Conservation (phyloP, 1,140 invertebrate genomes). For the Nymphalis io region DNA sequence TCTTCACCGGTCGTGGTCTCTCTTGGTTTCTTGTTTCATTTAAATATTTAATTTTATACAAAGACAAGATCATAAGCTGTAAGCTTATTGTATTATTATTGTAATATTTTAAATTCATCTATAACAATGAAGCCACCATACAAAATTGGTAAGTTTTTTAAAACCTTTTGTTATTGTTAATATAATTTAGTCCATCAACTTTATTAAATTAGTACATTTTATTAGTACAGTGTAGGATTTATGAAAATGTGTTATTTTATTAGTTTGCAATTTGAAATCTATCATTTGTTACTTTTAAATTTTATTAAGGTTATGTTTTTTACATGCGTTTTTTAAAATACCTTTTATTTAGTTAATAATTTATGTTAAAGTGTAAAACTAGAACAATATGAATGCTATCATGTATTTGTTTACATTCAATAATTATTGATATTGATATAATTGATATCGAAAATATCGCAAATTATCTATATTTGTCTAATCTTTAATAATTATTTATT, state of each 20-base stretch:
- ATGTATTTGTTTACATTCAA: not conserved
- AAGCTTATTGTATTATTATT: not conserved
- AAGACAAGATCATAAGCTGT: not conserved
- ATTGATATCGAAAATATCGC: not conserved
- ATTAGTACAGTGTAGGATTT: too few relatives aligned
- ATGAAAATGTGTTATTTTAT: too few relatives aligned
- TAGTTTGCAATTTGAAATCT: too few relatives aligned
- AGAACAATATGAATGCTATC: not conserved
- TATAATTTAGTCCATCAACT: not conserved
- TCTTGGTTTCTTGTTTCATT: not conserved
- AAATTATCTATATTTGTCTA: not conserved
- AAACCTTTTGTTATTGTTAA: conserved; percentile 16
- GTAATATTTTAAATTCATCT: conserved; percentile 3
- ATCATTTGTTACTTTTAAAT: too few relatives aligned
- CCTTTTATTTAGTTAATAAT: too few relatives aligned
- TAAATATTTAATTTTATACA: not conserved
- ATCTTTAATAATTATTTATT: not conserved
- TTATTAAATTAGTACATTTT: not conserved
- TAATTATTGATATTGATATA: not conserved
- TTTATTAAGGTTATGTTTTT: not conserved
- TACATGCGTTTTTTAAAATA: not conserved
- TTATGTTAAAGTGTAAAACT: not conserved
- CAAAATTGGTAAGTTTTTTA: conserved; percentile 64
- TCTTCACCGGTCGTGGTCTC: conserved; percentile 1
- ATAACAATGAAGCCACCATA: conserved; percentile 66